Evolutionary conservation across 2,797 vertebrate genomes (phyloP).

Genomic region (Pangasius macronema): DNA sequence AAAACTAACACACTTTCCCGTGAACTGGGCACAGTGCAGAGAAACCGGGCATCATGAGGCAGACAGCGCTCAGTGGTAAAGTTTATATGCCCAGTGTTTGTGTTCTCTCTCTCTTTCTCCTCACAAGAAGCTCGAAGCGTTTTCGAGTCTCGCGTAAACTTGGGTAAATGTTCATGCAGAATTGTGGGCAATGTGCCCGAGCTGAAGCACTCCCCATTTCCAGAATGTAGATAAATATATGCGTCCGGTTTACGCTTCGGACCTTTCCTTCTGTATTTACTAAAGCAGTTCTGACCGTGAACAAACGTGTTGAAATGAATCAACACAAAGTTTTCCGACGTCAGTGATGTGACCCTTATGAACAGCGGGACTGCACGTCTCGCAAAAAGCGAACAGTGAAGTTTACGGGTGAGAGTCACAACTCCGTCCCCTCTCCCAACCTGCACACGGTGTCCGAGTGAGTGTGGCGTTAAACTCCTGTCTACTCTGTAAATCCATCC

Average conservation of each 20-base stretch:
- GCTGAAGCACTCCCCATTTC: slow-evolving; percentile 45
- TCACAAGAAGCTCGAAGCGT: slow-evolving; percentile 48
- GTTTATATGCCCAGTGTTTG: slow-evolving; percentile 17
- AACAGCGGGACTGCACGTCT: slow-evolving; percentile 59
- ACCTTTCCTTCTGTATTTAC: slow-evolving; percentile 59
- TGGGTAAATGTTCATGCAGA: slow-evolving; percentile 55
- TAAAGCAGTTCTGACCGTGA: slow-evolving; percentile 64
- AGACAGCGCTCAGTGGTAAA: slow-evolving; percentile 39
- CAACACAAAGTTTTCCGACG: slow-evolving; percentile 47
- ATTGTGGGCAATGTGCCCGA: slow-evolving; percentile 43
- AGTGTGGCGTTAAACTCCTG: slow-evolving; percentile 51
- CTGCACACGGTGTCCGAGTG: slow-evolving; percentile 44
- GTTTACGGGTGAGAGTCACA: slow-evolving; percentile 55
- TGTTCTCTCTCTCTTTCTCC: slow-evolving; percentile 5
- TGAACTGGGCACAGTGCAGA: slow-evolving; percentile 52
- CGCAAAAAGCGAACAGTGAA: slow-evolving; percentile 58
- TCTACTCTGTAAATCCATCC: slow-evolving; percentile 68
- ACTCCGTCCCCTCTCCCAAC: slow-evolving; percentile 59
- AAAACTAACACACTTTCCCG: slow-evolving; percentile 31
- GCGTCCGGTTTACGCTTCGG: slow-evolving; percentile 39
- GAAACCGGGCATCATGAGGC: slow-evolving; percentile 38
- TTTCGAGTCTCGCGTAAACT: slow-evolving; percentile 37
- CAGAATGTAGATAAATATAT: slow-evolving; percentile 50
- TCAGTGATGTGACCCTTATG: slow-evolving; percentile 54
- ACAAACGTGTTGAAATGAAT: slow-evolving; percentile 61